Percentiles rank a stretch among this genome's conserved stretches.
Evolutionary conservation across 2,113 vertebrate genomes (phyloP).

Genomic region (Takifugu bimaculatus): DNA sequence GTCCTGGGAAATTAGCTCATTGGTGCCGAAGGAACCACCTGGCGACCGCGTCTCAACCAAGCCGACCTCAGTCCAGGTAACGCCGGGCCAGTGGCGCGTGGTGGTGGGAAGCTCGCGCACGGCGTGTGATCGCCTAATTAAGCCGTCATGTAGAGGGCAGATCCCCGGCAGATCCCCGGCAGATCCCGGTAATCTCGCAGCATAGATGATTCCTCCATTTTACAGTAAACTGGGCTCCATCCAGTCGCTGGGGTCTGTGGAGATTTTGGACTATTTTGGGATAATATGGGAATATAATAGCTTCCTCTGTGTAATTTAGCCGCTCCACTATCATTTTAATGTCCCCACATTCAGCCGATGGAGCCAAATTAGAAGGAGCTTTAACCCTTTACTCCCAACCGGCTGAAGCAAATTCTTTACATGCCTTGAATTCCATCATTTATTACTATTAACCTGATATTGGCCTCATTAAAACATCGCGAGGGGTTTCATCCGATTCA

Average conservation of each 20-base stretch:
- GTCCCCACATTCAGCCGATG: slow-evolving; percentile 5
- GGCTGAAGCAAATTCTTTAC: not conserved
- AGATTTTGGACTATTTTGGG: slow-evolving; percentile 17
- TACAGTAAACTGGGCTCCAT: slow-evolving; percentile 23
- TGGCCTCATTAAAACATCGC: too few species aligned
- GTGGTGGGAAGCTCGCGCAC: not conserved
- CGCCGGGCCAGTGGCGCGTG: not conserved
- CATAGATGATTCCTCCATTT: slow-evolving; percentile 34
- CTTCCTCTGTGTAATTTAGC: slow-evolving; percentile 1
- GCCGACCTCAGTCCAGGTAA: slow-evolving; percentile 48
- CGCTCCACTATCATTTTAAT: not conserved
- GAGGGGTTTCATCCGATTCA: too few species aligned
- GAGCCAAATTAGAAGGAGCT: not conserved
- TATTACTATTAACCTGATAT: too few species aligned
- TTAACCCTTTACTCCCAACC: not conserved
- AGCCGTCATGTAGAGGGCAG: not conserved
- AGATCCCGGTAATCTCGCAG: slow-evolving; percentile 12
- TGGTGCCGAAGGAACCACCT: slow-evolving; percentile 29
- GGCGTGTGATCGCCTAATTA: slow-evolving; percentile 1
- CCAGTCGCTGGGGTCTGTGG: not conserved
- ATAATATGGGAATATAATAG: slow-evolving; percentile 2
- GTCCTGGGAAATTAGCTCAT: slow-evolving; percentile 35
- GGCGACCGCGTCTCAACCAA: slow-evolving; percentile 12
- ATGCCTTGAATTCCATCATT: not conserved
- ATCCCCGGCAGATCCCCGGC: too few species aligned